These are phyloP conservation scores for Eupsittula cactorum DNA, from an alignment of 2,113 vertebrate genomes.

Conservation along the genomic window DNA sequence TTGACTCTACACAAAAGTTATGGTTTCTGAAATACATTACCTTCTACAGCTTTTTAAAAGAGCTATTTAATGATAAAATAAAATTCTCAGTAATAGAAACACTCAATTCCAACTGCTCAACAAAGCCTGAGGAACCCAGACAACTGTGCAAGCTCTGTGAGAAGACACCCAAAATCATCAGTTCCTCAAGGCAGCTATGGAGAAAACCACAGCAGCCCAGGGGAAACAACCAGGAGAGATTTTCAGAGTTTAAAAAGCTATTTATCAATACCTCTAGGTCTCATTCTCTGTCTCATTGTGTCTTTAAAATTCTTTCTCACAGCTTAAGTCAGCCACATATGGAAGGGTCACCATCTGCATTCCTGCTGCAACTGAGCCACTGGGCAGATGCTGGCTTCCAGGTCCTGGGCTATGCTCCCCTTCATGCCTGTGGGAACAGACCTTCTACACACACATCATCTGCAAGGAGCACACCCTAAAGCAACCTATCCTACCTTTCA, in stretches of 20 bases:
- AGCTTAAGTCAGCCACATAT: background rate
- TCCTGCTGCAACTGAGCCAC: background rate
- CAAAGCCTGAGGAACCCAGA: background rate
- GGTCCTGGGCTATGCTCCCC: background rate
- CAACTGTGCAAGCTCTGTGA: background rate
- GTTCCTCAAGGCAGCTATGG: background rate
- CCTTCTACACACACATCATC: background rate
- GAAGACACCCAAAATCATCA: background rate
- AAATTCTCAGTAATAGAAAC: background rate
- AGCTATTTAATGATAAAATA: background rate
- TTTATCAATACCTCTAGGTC: background rate
- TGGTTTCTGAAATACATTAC: background rate
- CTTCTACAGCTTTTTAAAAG: background rate
- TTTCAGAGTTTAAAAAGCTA: background rate
- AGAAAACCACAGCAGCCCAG: background rate
- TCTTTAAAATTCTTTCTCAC: background rate
- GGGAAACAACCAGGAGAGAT: background rate
- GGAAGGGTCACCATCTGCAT: background rate
- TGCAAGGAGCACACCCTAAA: background rate
- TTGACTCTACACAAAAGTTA: background rate
- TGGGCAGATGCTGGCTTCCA: background rate
- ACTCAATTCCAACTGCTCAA: background rate
- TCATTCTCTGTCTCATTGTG: background rate
- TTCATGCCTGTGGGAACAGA: rapidly evolving
- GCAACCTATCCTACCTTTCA: background rate